phyloP scores from a whole-genome alignment of 2,888 invertebrate species.

The Tetheella fluctuosa region DNA sequence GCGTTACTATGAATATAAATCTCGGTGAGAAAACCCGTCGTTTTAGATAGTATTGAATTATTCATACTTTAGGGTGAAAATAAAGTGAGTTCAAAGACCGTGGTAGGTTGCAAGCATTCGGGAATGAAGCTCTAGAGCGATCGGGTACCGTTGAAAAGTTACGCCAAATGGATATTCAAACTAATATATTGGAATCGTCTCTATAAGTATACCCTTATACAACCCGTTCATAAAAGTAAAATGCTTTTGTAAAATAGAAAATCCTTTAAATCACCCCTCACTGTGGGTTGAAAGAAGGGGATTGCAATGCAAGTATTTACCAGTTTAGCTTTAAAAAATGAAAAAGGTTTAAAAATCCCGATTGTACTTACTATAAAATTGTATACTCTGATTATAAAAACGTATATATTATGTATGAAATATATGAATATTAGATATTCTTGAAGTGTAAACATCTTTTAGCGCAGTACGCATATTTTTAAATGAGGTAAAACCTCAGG shows the following conservation, averaged over 20 bases:
- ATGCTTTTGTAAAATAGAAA: slow-evolving; percentile 19
- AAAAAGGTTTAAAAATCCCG: neutral
- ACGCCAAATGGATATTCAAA: slow-evolving; percentile 32
- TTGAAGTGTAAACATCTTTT: too few relatives aligned
- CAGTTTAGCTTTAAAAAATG: neutral
- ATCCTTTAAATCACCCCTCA: neutral
- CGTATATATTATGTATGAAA: too few relatives aligned
- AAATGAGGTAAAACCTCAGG: too few relatives aligned
- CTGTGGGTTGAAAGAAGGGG: neutral
- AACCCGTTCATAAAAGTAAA: slow-evolving; percentile 27
- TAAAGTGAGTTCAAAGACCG: slow-evolving; percentile 15
- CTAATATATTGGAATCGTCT: slow-evolving; percentile 20
- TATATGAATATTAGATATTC: too few relatives aligned
- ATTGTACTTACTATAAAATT: neutral
- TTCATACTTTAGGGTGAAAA: slow-evolving; percentile 15
- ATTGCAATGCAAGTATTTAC: neutral
- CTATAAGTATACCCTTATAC: slow-evolving; percentile 12
- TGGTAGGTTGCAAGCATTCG: slow-evolving; percentile 16
- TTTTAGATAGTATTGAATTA: slow-evolving; percentile 11
- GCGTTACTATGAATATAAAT: slow-evolving; percentile 10
- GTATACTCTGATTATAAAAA: neutral
- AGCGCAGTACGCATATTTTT: too few relatives aligned
- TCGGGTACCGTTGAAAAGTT: slow-evolving; percentile 21
- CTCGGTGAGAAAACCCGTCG: slow-evolving; percentile 1
- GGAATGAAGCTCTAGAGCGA: slow-evolving; percentile 17